Base-by-base conservation (phyloP, 1,140 invertebrate genomes). In the Scaptomyza hsui region DNA sequence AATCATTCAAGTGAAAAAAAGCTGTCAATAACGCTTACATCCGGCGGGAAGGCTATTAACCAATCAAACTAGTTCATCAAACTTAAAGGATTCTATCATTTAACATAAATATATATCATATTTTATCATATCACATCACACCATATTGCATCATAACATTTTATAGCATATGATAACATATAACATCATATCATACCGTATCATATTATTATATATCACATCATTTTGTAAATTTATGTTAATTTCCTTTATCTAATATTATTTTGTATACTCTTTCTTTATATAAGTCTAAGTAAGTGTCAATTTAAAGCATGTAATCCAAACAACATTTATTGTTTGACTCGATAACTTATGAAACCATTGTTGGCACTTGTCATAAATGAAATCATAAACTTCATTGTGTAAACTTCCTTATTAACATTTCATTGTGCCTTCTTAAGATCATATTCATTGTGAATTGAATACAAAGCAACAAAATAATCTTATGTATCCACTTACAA, bases 301-400 rank as follows among this genome's bases (percentile, higher is more conserved):
- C 39, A 4, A 26, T 51, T 56, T 61, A 44, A 29, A 53, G 32
- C n/a, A 12, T 47, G 39, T 42, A 51, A 39, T 12, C 13, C 21
- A 10, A 62, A 42, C 1, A 18, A 9, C 12, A 16, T 7, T 55
- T 19, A 19, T 5, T 24, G n/a, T 51, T 35, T 26, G 7, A 24
- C 13, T 59, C 55, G 4, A 37, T 60, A 42, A 5, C 21, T 21
- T 12, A 9, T 5, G 9, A 16, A 7, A 51, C 21, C n/a, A 21
- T 45, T 47, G 56, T 60, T 51, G 29, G 13, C 44, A 53, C 45
- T 9, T 37, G 21, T 35, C 56, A 72, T 67, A 80, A 80, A 80
- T 79, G 44, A 81, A 57, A 69, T 44, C 67, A 63, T 75, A 49
- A 68, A 72, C 52, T 64, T 73, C 32, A 75, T 80, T 72, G 60